phyloP scores from a whole-genome alignment of 2,888 invertebrate genomes.

The Sinotaia quadrata region DNA sequence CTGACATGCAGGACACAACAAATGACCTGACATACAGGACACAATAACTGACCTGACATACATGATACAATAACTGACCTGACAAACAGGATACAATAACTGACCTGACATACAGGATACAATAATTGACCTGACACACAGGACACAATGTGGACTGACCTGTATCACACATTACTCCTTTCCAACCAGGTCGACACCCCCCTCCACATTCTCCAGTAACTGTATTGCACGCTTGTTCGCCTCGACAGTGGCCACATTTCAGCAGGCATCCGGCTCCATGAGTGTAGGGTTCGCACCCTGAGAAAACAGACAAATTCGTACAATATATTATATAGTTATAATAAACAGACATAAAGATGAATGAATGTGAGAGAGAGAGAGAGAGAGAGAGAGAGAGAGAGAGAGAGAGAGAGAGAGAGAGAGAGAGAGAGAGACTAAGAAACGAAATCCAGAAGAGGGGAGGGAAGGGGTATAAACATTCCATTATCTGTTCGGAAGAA shows the following conservation, averaged over 20 bases:
- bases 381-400: background rate
- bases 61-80: too few species aligned
- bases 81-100: too few species aligned
- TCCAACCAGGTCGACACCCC: conserved; percentile 58
- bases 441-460: background rate
- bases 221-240: conserved; percentile 81
- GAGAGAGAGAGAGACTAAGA: background rate
- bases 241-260: conserved; percentile 32
- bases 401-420: conserved; percentile 4
- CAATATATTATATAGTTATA: background rate
- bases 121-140: too few species aligned
- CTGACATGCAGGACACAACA: too few species aligned
- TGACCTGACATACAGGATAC: too few species aligned
- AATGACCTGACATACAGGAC: too few species aligned
- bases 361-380: background rate
- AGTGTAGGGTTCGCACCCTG: conserved; percentile 49
- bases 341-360: background rate
- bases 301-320: background rate
- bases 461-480: background rate
- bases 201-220: conserved; percentile 79
- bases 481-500: background rate
- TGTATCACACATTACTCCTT: conserved; percentile 52
- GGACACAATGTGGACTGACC: too few species aligned
- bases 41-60: too few species aligned
- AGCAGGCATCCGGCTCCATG: conserved; percentile 29